Conservation (phyloP, 2,888 invertebrate species). For the Kuschelorhynchus macadamiae region DNA sequence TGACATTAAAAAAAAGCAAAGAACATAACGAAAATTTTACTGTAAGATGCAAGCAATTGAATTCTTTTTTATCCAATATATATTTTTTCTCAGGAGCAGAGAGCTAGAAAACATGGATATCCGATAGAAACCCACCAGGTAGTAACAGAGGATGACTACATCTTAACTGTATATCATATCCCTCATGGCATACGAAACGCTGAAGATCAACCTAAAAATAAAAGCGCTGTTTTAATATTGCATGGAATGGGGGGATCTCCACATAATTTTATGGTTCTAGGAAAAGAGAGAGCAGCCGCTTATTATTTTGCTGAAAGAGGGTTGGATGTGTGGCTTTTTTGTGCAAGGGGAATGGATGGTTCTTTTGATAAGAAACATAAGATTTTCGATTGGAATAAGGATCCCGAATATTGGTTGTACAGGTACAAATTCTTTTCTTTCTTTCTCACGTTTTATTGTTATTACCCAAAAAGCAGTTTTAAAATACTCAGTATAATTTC, state of each 20-base stretch:
- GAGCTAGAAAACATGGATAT: slow-evolving; percentile 69
- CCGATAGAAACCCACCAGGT: slow-evolving; percentile 75
- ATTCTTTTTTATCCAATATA: not conserved
- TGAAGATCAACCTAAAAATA: slow-evolving; percentile 58
- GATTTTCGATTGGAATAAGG: slow-evolving; percentile 28
- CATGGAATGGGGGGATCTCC: slow-evolving; percentile 82
- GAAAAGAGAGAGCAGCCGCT: slow-evolving; percentile 4
- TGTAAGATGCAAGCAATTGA: too few relatives aligned
- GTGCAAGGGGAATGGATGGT: slow-evolving; percentile 16
- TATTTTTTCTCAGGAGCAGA: slow-evolving; percentile 65
- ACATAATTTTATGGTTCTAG: slow-evolving; percentile 77
- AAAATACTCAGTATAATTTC: too few relatives aligned
- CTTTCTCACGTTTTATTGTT: too few relatives aligned
- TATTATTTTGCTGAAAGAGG: slow-evolving; percentile 44
- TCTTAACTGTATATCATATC: slow-evolving; percentile 83
- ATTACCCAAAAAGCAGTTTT: too few relatives aligned
- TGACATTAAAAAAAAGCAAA: too few relatives aligned
- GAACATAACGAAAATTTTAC: too few relatives aligned
- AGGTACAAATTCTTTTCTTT: slow-evolving; percentile 12
- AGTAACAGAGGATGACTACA: slow-evolving; percentile 83
- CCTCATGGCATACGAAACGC: slow-evolving; percentile 57
- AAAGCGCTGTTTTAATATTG: slow-evolving; percentile 75
- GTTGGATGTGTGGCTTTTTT: slow-evolving; percentile 41
- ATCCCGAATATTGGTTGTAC: slow-evolving; percentile 29
- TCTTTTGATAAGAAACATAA: slow-evolving; percentile 15